Evolutionary conservation across 2,888 invertebrate genomes (phyloP).

Genomic region (Philopedon plagiatum): DNA sequence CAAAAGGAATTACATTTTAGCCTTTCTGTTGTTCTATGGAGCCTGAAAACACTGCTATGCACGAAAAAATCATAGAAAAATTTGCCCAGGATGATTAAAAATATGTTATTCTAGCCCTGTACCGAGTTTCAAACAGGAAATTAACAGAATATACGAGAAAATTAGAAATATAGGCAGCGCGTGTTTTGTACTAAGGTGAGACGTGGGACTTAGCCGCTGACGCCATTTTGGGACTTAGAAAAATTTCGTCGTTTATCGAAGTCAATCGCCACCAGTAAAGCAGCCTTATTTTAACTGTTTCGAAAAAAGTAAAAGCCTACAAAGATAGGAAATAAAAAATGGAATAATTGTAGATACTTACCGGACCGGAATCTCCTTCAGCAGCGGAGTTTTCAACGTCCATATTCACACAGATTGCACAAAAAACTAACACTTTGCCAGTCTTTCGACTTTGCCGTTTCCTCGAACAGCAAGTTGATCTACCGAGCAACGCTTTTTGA

Average conservation of each 20-base stretch:
- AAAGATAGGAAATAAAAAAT: conserved; percentile 53
- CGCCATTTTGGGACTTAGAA: conserved; percentile 92
- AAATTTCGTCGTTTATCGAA: conserved; percentile 72
- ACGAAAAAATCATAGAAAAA: conserved; percentile 16
- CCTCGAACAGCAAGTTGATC: conserved; percentile 18
- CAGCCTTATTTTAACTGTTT: conserved; percentile 51
- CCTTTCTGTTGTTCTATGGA: neutral
- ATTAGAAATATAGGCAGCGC: conserved; percentile 29
- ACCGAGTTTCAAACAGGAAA: conserved; percentile 18
- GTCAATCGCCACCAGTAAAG: conserved; percentile 30
- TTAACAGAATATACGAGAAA: conserved; percentile 29
- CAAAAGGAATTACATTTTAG: conserved; percentile 28
- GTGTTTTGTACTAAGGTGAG: conserved; percentile 46
- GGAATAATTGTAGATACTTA: conserved; percentile 70
- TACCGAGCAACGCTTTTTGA: conserved; percentile 35
- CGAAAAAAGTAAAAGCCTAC: conserved; percentile 52
- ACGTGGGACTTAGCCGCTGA: conserved; percentile 81
- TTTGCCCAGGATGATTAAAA: conserved; percentile 12
- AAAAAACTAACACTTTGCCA: conserved; percentile 54
- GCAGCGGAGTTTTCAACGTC: conserved; percentile 76
- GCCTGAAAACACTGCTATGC: neutral
- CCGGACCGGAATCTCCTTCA: conserved; percentile 73
- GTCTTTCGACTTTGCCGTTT: conserved; percentile 35
- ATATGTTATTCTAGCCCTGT: conserved; percentile 17
- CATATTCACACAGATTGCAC: conserved; percentile 73